Evolutionary conservation across 2,888 invertebrate genomes (phyloP).

Genomic region (Cerceris rybyensis): DNA sequence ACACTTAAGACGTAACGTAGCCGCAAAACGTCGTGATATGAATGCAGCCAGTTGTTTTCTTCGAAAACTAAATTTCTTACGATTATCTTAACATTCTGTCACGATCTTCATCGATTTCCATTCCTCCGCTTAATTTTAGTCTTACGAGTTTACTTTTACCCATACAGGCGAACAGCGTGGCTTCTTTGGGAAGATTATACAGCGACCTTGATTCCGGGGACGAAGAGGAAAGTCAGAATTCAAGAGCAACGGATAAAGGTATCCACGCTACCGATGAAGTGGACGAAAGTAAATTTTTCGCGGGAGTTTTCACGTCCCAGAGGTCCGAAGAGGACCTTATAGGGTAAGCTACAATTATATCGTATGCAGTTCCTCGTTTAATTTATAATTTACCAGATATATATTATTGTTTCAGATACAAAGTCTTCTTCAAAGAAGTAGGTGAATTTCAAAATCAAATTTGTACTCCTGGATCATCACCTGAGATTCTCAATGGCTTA

Average conservation of each 20-base stretch:
- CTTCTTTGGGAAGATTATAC: slow-evolving; percentile 68
- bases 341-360: slow-evolving; percentile 48
- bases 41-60: not conserved
- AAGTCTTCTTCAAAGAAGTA: slow-evolving; percentile 84
- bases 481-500: slow-evolving; percentile 24
- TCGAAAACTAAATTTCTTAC: not conserved
- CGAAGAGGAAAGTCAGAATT: slow-evolving; percentile 70
- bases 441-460: slow-evolving; percentile 83
- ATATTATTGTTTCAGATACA: slow-evolving; percentile 82
- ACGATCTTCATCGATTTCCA: not conserved
- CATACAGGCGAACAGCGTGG: slow-evolving; percentile 72
- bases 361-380: not conserved
- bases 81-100: not conserved
- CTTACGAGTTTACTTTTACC: not conserved
- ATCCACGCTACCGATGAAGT: slow-evolving; percentile 57
- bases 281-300: slow-evolving; percentile 76
- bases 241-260: slow-evolving; percentile 57
- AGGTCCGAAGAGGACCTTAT: slow-evolving; percentile 75
- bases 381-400: not conserved
- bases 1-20: slow-evolving; percentile 10
- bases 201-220: slow-evolving; percentile 77
- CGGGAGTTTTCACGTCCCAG: slow-evolving; percentile 74
- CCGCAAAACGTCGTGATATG: slow-evolving; percentile 1
- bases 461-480: slow-evolving; percentile 80
- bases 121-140: not conserved